Conservation (phyloP, 1,140 invertebrate species). For the Chironomus striatipennis region DNA sequence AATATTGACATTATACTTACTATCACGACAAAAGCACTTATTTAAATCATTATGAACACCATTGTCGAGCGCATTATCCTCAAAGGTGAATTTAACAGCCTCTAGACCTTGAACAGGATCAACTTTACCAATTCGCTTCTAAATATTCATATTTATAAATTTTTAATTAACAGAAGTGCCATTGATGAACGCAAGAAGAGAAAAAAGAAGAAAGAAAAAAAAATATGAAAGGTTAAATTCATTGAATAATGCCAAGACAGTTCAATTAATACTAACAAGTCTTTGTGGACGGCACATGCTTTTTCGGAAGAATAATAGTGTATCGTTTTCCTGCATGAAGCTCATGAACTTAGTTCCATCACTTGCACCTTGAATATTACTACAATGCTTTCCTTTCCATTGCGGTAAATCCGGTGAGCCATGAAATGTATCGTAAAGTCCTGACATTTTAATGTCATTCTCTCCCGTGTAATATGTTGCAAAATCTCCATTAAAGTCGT, state of each 20-base stretch:
- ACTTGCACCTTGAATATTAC: conserved; percentile 64
- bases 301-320: conserved; percentile 67
- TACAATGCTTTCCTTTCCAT: conserved; percentile 65
- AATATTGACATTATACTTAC: background rate
- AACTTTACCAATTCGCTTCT: conserved; percentile 53
- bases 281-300: conserved; percentile 67
- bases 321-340: conserved; percentile 55
- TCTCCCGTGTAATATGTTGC: conserved; percentile 72
- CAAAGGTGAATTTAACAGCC: conserved; percentile 59
- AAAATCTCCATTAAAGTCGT: conserved; percentile 69
- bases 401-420: conserved; percentile 61
- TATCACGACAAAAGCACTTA: conserved; percentile 66
- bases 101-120: conserved; percentile 45
- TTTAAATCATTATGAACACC: conserved; percentile 59
- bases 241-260: no score
- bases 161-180: background rate
- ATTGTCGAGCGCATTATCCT: conserved; percentile 66
- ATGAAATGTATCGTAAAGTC: conserved; percentile 67
- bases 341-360: conserved; percentile 78
- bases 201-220: no score
- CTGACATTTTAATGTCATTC: conserved; percentile 49
- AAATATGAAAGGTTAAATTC: no score
- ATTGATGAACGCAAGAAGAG: background rate
- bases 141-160: conserved; percentile 29
- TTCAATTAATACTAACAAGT: conserved; percentile 47